phyloP scores from a whole-genome alignment of 1,140 invertebrate species.

The Cydia pomonella region DNA sequence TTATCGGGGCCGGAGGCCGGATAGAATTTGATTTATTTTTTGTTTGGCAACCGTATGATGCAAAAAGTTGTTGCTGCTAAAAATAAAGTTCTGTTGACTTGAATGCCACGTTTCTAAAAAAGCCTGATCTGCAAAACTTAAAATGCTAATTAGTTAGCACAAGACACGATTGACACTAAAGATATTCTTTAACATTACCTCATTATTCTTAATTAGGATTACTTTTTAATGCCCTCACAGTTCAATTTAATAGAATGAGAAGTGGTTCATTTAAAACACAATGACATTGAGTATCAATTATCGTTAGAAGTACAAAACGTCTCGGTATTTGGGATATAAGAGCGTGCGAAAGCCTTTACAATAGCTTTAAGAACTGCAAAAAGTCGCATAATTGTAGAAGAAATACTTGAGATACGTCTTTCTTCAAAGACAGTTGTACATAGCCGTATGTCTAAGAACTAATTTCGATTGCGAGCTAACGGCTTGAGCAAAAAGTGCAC shows the following conservation, averaged over 20 bases:
- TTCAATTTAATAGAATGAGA: conserved; percentile 8
- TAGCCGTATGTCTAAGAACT: neutral
- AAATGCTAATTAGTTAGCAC: too few species aligned
- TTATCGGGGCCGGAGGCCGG: too few species aligned
- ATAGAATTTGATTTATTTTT: too few species aligned
- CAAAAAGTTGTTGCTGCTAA: too few species aligned
- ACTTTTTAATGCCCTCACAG: neutral
- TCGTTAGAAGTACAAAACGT: conserved; percentile 16
- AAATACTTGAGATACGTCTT: neutral
- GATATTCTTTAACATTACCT: neutral
- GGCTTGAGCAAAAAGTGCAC: conserved; percentile 6
- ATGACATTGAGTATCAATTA: conserved; percentile 28
- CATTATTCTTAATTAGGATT: neutral
- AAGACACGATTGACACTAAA: neutral
- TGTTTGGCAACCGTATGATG: too few species aligned
- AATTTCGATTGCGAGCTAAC: conserved; percentile 4
- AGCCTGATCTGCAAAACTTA: too few species aligned
- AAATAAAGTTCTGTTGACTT: too few species aligned
- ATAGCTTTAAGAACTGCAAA: neutral
- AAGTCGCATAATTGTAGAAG: neutral
- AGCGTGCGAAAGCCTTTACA: conserved; percentile 29
- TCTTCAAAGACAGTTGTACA: neutral
- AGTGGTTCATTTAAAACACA: conserved; percentile 20
- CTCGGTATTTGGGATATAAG: conserved; percentile 26
- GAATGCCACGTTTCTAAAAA: too few species aligned